Evolutionary conservation across 35 echinoderm and acorn worm genomes (phyloP).

Genomic region (Ophiothrix spiculata): DNA sequence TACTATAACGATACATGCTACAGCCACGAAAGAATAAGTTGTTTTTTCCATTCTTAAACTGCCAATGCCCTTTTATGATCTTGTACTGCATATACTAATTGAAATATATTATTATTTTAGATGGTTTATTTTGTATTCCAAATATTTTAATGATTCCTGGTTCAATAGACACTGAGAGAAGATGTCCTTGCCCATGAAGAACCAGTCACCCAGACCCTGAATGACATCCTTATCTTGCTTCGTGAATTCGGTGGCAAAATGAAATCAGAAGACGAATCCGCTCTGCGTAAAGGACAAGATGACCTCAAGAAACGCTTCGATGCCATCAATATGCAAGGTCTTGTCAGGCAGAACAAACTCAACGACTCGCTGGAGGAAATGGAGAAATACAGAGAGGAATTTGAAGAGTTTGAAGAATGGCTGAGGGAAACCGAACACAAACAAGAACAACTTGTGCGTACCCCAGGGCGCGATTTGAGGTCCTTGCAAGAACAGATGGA

Average conservation of each 20-base stretch:
- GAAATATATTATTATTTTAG: no score
- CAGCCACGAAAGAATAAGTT: no score
- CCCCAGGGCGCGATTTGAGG: conserved; percentile 23
- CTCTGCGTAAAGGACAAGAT: conserved; percentile 49
- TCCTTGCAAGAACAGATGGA: conserved; percentile 62
- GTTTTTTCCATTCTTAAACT: no score
- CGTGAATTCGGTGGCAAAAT: conserved; percentile 75
- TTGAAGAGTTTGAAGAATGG: conserved; percentile 89
- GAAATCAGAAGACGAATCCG: conserved; percentile 37
- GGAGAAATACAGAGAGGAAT: conserved; percentile 86
- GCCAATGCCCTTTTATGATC: no score
- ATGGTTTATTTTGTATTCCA: no score
- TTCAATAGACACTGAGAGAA: conserved; percentile 64
- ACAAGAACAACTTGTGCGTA: conserved; percentile 60
- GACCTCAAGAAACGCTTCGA: conserved; percentile 85
- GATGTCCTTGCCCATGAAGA: conserved; percentile 80
- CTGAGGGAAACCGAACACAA: conserved; percentile 62
- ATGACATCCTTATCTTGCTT: conserved; percentile 65
- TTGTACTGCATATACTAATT: no score
- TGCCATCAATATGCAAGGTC: conserved; percentile 72
- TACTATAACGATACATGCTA: no score
- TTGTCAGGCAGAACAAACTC: conserved; percentile 79
- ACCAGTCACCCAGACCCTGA: conserved; percentile 63
- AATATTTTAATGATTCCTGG: no score
- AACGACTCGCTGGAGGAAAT: conserved; percentile 72